Evolutionary conservation across 2,888 invertebrate genomes (phyloP), one percentile per base, ranked within the genome.

Genomic region (Norana najaformis): DNA sequence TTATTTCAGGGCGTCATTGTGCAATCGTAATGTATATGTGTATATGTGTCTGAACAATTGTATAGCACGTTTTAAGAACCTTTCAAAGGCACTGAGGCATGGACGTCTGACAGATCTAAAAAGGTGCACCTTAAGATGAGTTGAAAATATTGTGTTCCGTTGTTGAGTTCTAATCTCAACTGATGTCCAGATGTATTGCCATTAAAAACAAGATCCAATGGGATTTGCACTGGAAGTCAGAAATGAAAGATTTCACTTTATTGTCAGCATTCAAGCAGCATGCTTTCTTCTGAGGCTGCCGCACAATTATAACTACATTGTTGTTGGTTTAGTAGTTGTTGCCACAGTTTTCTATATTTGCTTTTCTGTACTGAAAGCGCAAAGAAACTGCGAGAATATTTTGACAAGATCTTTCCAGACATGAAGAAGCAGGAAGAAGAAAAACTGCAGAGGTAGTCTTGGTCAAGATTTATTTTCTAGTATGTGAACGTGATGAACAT

Each of bases 401-500:
- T 98, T 95, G 99, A 99, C 94, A 99, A 99, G 95, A 97, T 98
- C 82, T 99, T 99, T 95, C 98, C 98, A 16, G 99, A 99, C 95
- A 95, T 99, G 92, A 96, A 98, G 90, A 99, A 99, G 94, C 97
- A 98, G 94, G 96, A 99, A 41, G 99, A 99, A 95, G 99, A 99
- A 93, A 97, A 98, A 93, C 99, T 88, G 30, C 90, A 90, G 88
- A 41, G 90, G 90, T 90, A 88, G n/a, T 83, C 35, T 69, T 69
- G 30, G 30, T n/a, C 69, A n/a, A 69, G 69, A 30, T 11, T 13
- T 69, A 11, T 69, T n/a, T 69, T 69, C 30, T 69, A 69, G 69
- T 69, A 69, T 69, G n/a, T 69, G 69, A 69, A n/a, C 30, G n/a
- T n/a, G 69, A 69, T n/a, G n/a, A n/a, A 69, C 30, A 30, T n/a